Percentiles rank a stretch among this genome's conserved stretches.
Conservation (phyloP, 2,113 vertebrate species). For the Clinocottus analis region DNA sequence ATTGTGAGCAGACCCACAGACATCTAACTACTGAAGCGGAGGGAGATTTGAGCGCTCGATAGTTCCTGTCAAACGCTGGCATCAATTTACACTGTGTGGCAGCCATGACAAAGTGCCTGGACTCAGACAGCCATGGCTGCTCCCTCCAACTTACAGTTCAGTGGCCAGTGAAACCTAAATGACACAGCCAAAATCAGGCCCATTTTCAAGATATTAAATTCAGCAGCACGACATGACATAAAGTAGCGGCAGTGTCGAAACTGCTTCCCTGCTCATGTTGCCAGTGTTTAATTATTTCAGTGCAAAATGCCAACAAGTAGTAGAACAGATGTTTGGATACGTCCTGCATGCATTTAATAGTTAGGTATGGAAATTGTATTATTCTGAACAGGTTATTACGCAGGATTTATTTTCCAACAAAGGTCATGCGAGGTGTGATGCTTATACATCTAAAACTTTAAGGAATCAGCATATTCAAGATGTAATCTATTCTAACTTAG, state of each 20-base stretch:
- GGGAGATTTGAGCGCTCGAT: constrained; percentile 34
- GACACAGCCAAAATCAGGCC: constrained; percentile 40
- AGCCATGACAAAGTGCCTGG: constrained; percentile 51
- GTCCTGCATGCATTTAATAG: not conserved
- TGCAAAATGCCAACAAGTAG: not conserved
- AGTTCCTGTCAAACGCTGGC: constrained; percentile 46
- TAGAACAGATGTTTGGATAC: not conserved
- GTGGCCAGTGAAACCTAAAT: constrained; percentile 54
- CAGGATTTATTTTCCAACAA: not conserved
- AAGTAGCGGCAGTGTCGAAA: constrained; percentile 31
- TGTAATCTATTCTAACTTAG: not conserved
- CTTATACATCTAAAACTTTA: not conserved
- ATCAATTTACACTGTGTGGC: constrained; percentile 50
- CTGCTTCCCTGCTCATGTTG: constrained; percentile 5
- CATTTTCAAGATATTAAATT: constrained; percentile 55
- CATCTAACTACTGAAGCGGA: constrained; percentile 13
- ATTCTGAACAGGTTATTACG: not conserved
- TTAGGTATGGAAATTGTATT: not conserved
- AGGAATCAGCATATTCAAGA: not conserved
- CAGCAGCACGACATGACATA: constrained; percentile 20
- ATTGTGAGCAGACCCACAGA: constrained; percentile 6
- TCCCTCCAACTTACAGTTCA: constrained; percentile 55
- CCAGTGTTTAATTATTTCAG: constrained; percentile 7
- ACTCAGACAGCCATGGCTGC: constrained; percentile 55
- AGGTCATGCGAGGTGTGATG: not conserved